phyloP scores from a whole-genome alignment of 1,140 invertebrate genomes.

The Olivierus martensii region DNA sequence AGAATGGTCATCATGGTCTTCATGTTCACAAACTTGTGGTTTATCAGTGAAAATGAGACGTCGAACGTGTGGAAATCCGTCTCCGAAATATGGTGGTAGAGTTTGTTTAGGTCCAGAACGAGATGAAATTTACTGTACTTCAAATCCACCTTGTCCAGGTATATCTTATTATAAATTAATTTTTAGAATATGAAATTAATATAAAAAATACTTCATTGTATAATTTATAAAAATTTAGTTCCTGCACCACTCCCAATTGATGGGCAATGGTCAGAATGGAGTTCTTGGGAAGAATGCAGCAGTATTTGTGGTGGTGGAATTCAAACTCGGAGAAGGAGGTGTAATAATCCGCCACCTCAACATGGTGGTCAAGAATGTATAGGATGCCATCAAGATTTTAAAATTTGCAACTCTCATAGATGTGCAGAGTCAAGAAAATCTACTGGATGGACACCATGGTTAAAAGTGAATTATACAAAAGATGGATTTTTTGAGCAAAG shows the following conservation, averaged over 20 bases:
- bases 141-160: slow-evolving; percentile 62
- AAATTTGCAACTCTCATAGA: slow-evolving; percentile 49
- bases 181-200: not conserved
- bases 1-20: slow-evolving; percentile 32
- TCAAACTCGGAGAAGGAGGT: slow-evolving; percentile 36
- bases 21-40: slow-evolving; percentile 40
- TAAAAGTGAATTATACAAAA: slow-evolving; percentile 35
- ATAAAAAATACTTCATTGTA: not conserved
- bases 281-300: slow-evolving; percentile 29
- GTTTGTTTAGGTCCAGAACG: slow-evolving; percentile 31
- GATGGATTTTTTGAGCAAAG: slow-evolving; percentile 52
- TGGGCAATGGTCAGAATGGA: slow-evolving; percentile 32
- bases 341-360: slow-evolving; percentile 46
- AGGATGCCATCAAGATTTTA: slow-evolving; percentile 45
- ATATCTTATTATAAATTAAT: slow-evolving; percentile 14
- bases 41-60: slow-evolving; percentile 39
- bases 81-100: slow-evolving; percentile 29
- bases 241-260: slow-evolving; percentile 13
- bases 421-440: slow-evolving; percentile 51
- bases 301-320: slow-evolving; percentile 26
- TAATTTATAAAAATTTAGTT: not conserved
- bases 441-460: slow-evolving; percentile 62
- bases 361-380: slow-evolving; percentile 47
- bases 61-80: slow-evolving; percentile 26
- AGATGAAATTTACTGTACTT: slow-evolving; percentile 57